Conservation (phyloP, 2,113 vertebrate genomes). For the Phoenicopterus ruber region DNA sequence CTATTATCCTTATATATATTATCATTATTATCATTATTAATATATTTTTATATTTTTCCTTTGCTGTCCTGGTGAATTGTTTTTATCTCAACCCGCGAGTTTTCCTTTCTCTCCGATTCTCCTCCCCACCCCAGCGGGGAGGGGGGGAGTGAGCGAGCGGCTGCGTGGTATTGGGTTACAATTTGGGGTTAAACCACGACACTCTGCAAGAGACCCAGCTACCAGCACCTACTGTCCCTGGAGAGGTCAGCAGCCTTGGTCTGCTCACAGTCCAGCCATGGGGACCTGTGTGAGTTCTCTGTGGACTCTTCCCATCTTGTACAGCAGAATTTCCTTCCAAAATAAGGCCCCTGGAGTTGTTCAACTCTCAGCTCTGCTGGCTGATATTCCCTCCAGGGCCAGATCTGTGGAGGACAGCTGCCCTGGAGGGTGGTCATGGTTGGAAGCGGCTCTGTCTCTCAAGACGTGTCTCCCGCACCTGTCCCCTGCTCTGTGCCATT, state of each 20-base stretch:
- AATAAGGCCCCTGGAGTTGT: background rate
- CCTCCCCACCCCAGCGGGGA: too few species aligned
- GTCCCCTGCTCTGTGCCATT: background rate
- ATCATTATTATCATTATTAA: too few species aligned
- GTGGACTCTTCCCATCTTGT: background rate
- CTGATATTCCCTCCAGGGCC: background rate
- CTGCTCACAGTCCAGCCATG: background rate
- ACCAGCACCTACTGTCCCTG: background rate
- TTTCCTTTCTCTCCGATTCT: too few species aligned
- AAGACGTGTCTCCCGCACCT: background rate
- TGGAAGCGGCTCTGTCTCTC: background rate
- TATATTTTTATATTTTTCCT: too few species aligned
- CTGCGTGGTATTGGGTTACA: too few species aligned
- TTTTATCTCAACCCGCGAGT: too few species aligned
- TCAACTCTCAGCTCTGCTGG: background rate
- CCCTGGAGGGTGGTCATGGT: background rate
- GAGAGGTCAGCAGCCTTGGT: background rate
- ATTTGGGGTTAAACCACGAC: too few species aligned
- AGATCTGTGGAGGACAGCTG: background rate
- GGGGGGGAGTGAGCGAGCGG: too few species aligned
- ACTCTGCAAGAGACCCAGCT: background rate
- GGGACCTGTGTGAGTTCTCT: background rate
- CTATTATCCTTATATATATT: too few species aligned
- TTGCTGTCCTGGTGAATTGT: too few species aligned
- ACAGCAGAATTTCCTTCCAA: background rate